These are phyloP conservation scores for Halcyon badia DNA, from an alignment of 2,797 vertebrate genomes.

Conservation along the genomic window DNA sequence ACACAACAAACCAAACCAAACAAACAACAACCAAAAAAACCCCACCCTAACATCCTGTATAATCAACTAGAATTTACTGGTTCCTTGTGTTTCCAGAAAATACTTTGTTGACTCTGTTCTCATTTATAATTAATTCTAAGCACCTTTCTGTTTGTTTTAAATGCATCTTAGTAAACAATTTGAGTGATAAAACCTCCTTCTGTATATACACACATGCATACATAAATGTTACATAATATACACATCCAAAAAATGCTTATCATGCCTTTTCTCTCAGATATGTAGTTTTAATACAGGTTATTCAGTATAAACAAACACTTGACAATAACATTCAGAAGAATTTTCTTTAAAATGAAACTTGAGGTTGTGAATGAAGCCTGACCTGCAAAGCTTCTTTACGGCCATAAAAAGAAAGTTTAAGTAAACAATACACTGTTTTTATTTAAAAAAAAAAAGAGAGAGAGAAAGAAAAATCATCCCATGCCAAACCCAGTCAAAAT, in stretches of 20 bases:
- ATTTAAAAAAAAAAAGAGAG: neutral
- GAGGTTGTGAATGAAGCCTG: neutral
- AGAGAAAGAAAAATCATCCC: constrained; percentile 75
- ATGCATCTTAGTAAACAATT: constrained; percentile 15
- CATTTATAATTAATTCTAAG: constrained; percentile 54
- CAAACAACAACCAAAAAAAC: too few species aligned
- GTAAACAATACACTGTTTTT: constrained; percentile 50
- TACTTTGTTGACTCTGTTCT: constrained; percentile 21
- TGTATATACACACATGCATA: neutral
- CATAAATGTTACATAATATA: neutral
- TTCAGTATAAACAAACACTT: neutral
- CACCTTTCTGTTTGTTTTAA: constrained; percentile 33
- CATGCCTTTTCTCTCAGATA: neutral
- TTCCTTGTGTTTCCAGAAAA: constrained; percentile 38
- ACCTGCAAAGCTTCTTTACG: neutral
- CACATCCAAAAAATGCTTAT: neutral
- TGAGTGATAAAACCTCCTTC: neutral
- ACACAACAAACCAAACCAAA: neutral
- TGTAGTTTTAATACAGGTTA: neutral
- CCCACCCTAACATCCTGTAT: constrained; percentile 17
- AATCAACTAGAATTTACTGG: constrained; percentile 56
- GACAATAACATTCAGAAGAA: neutral
- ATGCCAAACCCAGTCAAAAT: constrained; percentile 79
- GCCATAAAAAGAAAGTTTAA: constrained; percentile 53
- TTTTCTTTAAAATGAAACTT: constrained; percentile 2